Evolutionary conservation across 1,140 invertebrate genomes (phyloP).

Genomic region (Anoplophora glabripennis): DNA sequence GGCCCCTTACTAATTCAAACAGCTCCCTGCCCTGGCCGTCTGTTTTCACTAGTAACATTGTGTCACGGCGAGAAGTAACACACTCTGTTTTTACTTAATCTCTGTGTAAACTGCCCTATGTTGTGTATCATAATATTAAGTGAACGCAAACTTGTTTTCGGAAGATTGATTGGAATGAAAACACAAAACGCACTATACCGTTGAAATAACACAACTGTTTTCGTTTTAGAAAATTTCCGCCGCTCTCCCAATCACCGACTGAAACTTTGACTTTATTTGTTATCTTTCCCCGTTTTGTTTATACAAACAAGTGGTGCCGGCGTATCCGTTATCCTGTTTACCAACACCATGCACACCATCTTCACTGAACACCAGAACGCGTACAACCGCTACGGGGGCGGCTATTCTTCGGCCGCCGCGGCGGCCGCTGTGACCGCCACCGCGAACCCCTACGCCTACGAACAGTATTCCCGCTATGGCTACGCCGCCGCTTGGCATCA

Average conservation of each 20-base stretch:
- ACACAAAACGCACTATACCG: constrained; percentile 38
- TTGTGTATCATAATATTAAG: constrained; percentile 53
- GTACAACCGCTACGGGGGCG: constrained; percentile 52
- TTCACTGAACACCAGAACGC: constrained; percentile 82
- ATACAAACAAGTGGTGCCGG: constrained; percentile 21
- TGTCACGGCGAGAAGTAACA: constrained; percentile 46
- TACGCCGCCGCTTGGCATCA: constrained; percentile 63
- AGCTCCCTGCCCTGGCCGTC: constrained; percentile 27
- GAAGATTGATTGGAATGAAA: constrained; percentile 48
- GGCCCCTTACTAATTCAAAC: constrained; percentile 32
- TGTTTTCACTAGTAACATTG: constrained; percentile 53
- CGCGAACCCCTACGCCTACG: constrained; percentile 58
- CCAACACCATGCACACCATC: constrained; percentile 74
- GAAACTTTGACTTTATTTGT: constrained; percentile 32
- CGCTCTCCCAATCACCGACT: constrained; percentile 24
- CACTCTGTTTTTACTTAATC: constrained; percentile 51
- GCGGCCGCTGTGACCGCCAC: constrained; percentile 48
- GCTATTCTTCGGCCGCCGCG: constrained; percentile 44
- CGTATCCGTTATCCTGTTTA: constrained; percentile 10
- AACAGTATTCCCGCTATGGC: constrained; percentile 72
- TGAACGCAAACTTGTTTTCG: constrained; percentile 49
- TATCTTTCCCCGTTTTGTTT: constrained; percentile 32
- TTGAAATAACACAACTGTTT: constrained; percentile 40
- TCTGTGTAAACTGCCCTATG: constrained; percentile 50
- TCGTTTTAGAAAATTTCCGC: constrained; percentile 34